These are phyloP conservation scores for Pelagia noctiluca DNA, from an alignment of 30 jellyfish, hydroid and myxozoan species.

Conservation along the genomic window DNA sequence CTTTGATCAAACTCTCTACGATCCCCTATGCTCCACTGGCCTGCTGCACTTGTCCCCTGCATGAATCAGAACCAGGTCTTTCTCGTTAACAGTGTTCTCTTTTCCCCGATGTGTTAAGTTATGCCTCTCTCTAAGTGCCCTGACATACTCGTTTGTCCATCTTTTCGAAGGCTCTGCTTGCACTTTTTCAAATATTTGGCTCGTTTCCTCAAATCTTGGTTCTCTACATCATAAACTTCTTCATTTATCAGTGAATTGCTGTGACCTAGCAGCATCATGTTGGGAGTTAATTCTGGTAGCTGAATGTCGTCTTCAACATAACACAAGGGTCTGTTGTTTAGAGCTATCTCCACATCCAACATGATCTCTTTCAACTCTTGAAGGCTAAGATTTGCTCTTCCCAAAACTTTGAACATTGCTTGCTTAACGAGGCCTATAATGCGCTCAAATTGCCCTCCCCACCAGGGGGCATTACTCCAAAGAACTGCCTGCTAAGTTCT, in stretches of 20 bases:
- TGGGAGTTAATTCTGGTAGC: slow-evolving; percentile 58
- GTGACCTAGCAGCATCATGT: slow-evolving; percentile 59
- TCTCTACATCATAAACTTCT: slow-evolving; percentile 40
- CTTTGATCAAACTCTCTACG: too few species aligned
- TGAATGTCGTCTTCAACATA: slow-evolving; percentile 77
- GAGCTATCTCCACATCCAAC: slow-evolving; percentile 63
- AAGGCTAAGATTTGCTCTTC: slow-evolving; percentile 44
- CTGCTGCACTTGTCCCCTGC: too few species aligned
- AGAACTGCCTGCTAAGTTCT: slow-evolving; percentile 79
- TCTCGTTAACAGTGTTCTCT: too few species aligned
- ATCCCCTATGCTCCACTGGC: too few species aligned
- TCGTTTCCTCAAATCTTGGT: slow-evolving; percentile 62
- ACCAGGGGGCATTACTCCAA: slow-evolving; percentile 74
- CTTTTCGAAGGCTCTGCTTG: slow-evolving; percentile 46
- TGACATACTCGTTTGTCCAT: too few species aligned
- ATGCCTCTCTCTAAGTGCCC: too few species aligned
- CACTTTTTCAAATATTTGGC: slow-evolving; percentile 54
- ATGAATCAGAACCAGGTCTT: too few species aligned
- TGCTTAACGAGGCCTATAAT: slow-evolving; percentile 74
- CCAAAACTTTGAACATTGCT: slow-evolving; percentile 58
- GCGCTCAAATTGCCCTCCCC: slow-evolving; percentile 87
- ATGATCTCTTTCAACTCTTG: slow-evolving; percentile 55
- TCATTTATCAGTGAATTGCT: slow-evolving; percentile 48
- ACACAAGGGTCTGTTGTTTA: slow-evolving; percentile 77
- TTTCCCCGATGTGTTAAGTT: too few species aligned